Evolutionary conservation across 92 coral and sea anemone species (phyloP).

Genomic region (Scolanthus callimorphus): DNA sequence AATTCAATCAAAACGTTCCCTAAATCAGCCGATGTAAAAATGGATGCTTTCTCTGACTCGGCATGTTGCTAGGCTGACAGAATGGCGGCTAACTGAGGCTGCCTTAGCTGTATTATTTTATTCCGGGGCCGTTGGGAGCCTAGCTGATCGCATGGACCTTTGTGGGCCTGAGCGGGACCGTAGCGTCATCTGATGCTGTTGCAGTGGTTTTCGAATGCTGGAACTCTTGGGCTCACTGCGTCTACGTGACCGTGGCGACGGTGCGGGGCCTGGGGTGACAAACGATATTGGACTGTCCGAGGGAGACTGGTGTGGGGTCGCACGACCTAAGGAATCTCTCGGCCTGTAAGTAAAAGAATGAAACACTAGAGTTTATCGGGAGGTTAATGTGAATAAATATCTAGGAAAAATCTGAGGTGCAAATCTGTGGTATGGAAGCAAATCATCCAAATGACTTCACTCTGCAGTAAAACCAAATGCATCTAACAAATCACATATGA

Average conservation of each 20-base stretch:
- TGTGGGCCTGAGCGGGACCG: conserved; percentile 66
- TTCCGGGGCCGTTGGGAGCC: conserved; percentile 57
- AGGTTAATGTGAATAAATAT: too few relatives aligned
- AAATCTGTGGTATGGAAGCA: too few relatives aligned
- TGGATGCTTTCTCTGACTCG: too few relatives aligned
- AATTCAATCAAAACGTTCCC: too few relatives aligned
- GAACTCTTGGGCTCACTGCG: conserved; percentile 5
- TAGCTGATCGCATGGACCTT: conserved; percentile 76
- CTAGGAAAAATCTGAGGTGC: too few relatives aligned
- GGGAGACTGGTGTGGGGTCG: conserved; percentile 96
- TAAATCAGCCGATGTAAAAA: too few relatives aligned
- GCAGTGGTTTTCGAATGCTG: conserved; percentile 36
- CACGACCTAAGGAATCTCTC: conserved; percentile 22
- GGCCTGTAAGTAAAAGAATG: conserved; percentile 25
- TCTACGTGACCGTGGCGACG: conserved; percentile 48
- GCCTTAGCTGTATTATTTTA: not conserved
- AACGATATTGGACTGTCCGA: conserved; percentile 96
- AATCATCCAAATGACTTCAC: too few relatives aligned
- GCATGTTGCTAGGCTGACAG: too few relatives aligned
- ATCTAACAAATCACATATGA: too few relatives aligned
- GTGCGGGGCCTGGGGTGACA: conserved; percentile 66
- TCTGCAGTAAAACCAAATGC: too few relatives aligned
- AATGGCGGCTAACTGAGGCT: too few relatives aligned
- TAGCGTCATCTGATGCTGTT: conserved; percentile 79
- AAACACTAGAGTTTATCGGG: too few relatives aligned